These are phyloP conservation scores for Hemiprocne comata DNA, from an alignment of 2,113 vertebrate genomes.

Conservation along the genomic window DNA sequence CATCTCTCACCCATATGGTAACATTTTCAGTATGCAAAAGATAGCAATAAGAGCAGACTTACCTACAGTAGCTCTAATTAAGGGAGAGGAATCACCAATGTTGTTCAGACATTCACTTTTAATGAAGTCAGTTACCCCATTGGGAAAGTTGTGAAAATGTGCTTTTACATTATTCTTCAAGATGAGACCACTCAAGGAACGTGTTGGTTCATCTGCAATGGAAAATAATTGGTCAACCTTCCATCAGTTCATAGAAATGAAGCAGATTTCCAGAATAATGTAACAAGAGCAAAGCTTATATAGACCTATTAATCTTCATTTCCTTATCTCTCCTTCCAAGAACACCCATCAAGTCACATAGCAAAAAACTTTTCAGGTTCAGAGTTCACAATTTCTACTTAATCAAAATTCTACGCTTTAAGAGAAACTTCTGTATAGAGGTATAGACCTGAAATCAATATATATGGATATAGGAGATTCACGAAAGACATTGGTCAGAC, in stretches of 20 bases:
- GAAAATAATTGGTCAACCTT: slow-evolving; percentile 4
- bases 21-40: background rate
- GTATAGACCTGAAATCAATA: background rate
- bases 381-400: background rate
- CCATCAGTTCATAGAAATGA: background rate
- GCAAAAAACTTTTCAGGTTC: background rate
- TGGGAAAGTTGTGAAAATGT: slow-evolving; percentile 96
- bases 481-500: background rate
- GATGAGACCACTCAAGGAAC: slow-evolving; percentile 95
- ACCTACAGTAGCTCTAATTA: slow-evolving; percentile 98
- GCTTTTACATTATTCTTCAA: slow-evolving; percentile 98
- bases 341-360: background rate
- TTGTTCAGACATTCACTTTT: slow-evolving; percentile 96
- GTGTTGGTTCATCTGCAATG: slow-evolving; percentile 92
- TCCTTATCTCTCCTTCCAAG: background rate
- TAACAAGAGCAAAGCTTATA: background rate
- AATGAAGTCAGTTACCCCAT: slow-evolving; percentile 94
- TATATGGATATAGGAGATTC: background rate
- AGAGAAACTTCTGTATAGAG: background rate
- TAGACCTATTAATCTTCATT: background rate
- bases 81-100: slow-evolving; percentile 94
- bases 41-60: slow-evolving; percentile 60
- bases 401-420: background rate
- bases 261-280: background rate
- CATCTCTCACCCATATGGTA: background rate